Evolutionary conservation across 1,140 invertebrate genomes (phyloP), one percentile per base, ranked within the genome.

Genomic region (Zaprionus davidi): DNA sequence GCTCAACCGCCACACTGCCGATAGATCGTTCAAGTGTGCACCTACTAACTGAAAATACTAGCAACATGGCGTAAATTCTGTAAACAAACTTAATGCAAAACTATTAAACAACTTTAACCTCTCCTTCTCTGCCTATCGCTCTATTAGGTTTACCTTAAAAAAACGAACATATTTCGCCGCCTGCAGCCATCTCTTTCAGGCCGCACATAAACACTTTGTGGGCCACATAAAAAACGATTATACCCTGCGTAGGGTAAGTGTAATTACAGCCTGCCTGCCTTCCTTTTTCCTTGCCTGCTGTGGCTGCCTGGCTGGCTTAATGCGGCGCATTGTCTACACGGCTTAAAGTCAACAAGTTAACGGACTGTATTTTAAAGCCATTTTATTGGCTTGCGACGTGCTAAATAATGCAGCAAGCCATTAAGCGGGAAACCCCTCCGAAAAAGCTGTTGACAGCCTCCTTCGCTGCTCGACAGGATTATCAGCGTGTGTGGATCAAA

Each of bases 351-450:
- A 78, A 81, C 71, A 76, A 83, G 73, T 80, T 64, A 66, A 72
- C 49, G 74, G 62, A 57, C 63, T 38, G 49, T 58, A 72, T 62
- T 70, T 88, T 88, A 83, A 86, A 86, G 82, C 53, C 67, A 75
- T 84, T 88, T 87, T 86, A 87, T 87, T 73, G 85, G 78, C 64
- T 74, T 82, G 65, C 85, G 69, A 65, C 71, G 81, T 84, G 81
- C 76, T 73, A 90, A 88, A 88, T 88, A 85, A 88, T 90, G 81
- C 85, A 88, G 64, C 53, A 90, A 66, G 67, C 85, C 85, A 88
- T 88, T 88, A 88, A 84, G 67, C 74, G 28, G 55, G 41, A 5
- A 46, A 17, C 20, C 46, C 46, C 22, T n/a, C 46, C 49, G 36
- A n/a, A 72, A 58, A 71, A 65, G 80, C 73, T 80, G 83, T 67